A percentile compares a stretch with the other conserved stretches of the same genome.
These are phyloP conservation scores for Trichoplax adhaerens DNA, from an alignment of 37 sponge, comb jelly and placozoan species.

Conservation along the genomic window DNA sequence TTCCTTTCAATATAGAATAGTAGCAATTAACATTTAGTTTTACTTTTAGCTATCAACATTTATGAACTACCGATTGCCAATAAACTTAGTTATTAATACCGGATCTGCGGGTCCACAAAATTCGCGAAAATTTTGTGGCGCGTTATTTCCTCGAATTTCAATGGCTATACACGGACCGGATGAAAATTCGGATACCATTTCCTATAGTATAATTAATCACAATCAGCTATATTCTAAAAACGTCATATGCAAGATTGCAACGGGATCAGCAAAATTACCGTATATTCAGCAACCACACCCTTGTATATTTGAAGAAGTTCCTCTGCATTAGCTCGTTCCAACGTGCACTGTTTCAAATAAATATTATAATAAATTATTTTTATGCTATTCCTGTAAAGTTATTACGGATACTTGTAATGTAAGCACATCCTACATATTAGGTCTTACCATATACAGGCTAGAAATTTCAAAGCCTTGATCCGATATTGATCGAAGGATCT, in stretches of 20 bases:
- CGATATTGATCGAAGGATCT: constrained; percentile 7
- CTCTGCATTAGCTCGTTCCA: constrained; percentile 77
- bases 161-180: constrained; percentile 95
- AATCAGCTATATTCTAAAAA: too few relatives aligned
- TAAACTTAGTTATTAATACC: background rate
- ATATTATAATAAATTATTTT: too few relatives aligned
- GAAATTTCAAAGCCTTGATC: constrained; percentile 21
- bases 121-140: constrained; percentile 53
- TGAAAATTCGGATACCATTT: constrained; percentile 76
- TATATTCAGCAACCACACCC: constrained; percentile 90
- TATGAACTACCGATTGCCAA: background rate
- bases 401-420: constrained; percentile 4
- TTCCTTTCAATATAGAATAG: constrained; percentile 11
- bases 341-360: constrained; percentile 36
- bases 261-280: background rate
- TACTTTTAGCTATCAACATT: background rate
- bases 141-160: constrained; percentile 47
- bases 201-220: too few relatives aligned
- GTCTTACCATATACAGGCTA: constrained; percentile 9
- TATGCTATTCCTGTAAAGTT: too few relatives aligned
- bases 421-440: background rate
- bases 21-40: background rate
- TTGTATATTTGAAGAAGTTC: constrained; percentile 91
- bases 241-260: too few relatives aligned
- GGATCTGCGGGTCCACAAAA: constrained; percentile 79